Conservation (phyloP, 2,113 vertebrate genomes). For the Nycticorax nycticorax region DNA sequence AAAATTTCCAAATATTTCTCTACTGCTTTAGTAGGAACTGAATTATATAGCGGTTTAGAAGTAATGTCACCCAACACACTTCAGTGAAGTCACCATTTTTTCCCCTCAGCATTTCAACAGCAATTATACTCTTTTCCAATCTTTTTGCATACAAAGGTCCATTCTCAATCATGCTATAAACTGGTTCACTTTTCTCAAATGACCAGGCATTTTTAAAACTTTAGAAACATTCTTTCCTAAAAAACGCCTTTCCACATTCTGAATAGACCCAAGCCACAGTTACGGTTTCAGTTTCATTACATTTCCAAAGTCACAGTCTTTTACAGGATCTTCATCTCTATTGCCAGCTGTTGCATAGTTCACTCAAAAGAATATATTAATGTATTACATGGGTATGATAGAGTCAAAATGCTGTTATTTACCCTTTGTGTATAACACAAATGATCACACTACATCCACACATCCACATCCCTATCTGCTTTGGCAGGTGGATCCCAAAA, state of each 20-base stretch:
- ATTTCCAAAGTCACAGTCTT: neutral
- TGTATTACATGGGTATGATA: fast-evolving
- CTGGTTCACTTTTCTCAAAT: neutral
- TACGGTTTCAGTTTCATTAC: neutral
- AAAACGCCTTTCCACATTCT: neutral
- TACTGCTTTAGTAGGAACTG: neutral
- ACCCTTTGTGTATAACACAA: neutral
- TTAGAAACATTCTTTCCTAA: neutral
- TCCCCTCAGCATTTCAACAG: neutral
- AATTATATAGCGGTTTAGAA: neutral
- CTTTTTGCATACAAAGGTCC: neutral
- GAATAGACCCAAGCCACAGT: neutral
- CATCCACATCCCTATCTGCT: fast-evolving
- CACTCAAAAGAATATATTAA: neutral
- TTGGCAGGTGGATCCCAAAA: neutral
- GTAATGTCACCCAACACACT: neutral
- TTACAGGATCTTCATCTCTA: neutral
- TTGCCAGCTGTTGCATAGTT: neutral
- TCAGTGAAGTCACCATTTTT: neutral
- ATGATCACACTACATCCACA: neutral
- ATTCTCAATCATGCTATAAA: neutral
- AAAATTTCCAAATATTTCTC: neutral
- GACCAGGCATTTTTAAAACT: neutral
- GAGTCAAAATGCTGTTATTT: neutral
- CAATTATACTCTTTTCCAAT: neutral